Evolutionary conservation across 2,113 vertebrate species (phyloP), one percentile per base, ranked within the genome.

Genomic region (Cynopterus brachyotis): DNA sequence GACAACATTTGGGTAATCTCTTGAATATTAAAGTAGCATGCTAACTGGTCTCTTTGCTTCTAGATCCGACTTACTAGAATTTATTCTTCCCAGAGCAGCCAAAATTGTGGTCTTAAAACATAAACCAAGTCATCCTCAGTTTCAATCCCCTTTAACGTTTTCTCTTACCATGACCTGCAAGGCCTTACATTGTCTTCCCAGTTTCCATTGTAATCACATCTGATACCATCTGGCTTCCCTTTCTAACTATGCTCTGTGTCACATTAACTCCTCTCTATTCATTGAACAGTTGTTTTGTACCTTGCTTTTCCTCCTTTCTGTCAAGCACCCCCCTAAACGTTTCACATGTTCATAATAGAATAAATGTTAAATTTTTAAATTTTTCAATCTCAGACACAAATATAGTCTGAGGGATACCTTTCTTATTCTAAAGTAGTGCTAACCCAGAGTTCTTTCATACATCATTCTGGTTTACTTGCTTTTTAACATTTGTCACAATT

Each of bases 401-500:
- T 32, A 2, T 17, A 15, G 10, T 75, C 53, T 82, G 28, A 47
- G 37, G 40, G 15, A 62, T 7, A 45, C 35, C 10, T n/a, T 55
- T 37, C 30, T 13, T 60, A 10, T 69, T 81, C 26, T 47, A 59
- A 45, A 64, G 2, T 40, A 24, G 28, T 11, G 30, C 35, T 67
- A 67, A 60, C 53, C 35, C 42, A 62, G 30, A 60, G n/a, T 69
- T 16, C 55, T 85, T 59, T 50, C 72, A 0, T 50, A 50, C 3
- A 78, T 69, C 11, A 22, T 13, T 40, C n/a, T 62, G n/a, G 69
- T 67, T 72, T 89, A 64, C 59, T 53, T 72, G 47, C 55, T 50
- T 59, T 85, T 45, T 67, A 64, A 79, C 6, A 80, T 30, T 81
- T 73, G 9, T 89, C 59, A 90, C 30, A 45, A 35, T 94, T 96